phyloP scores from a whole-genome alignment of 1,140 invertebrate species.

The Prorops nasuta region DNA sequence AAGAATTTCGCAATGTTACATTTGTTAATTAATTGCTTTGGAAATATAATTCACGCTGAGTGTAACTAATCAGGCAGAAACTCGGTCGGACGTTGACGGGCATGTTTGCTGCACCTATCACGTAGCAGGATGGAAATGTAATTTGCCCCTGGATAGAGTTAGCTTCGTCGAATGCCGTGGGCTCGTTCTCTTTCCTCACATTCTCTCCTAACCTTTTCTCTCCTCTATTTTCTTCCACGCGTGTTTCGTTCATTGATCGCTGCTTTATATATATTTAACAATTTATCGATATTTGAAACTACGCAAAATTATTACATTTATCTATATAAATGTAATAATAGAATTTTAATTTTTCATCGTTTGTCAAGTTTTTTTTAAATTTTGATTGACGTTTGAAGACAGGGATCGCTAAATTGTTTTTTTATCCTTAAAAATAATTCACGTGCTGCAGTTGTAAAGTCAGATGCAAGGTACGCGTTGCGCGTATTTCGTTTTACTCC shows the following conservation, averaged over 20 bases:
- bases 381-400: too few species aligned
- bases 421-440: too few species aligned
- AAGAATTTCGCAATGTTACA: too few species aligned
- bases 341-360: too few species aligned
- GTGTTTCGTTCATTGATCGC: conserved; percentile 28
- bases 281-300: too few species aligned
- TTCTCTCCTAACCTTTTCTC: conserved; percentile 7
- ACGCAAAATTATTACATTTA: too few species aligned
- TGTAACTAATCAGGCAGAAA: conserved; percentile 38
- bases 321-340: too few species aligned
- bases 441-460: too few species aligned
- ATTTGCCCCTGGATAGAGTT: conserved; percentile 40
- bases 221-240: neutral
- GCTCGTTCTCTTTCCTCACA: conserved; percentile 18
- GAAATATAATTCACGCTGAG: conserved; percentile 37
- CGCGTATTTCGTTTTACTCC: neutral
- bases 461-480: too few species aligned
- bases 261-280: too few species aligned
- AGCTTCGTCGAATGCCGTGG: conserved; percentile 35
- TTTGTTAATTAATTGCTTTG: conserved; percentile 39
- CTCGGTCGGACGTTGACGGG: conserved; percentile 36
- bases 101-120: conserved; percentile 39
- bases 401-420: too few species aligned
- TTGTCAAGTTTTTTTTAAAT: too few species aligned
- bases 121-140: conserved; percentile 40